Percentiles rank a stretch among this genome's conserved stretches.
phyloP scores from a whole-genome alignment of 2,888 invertebrate species.

The Drosophila suboccidentalis region DNA sequence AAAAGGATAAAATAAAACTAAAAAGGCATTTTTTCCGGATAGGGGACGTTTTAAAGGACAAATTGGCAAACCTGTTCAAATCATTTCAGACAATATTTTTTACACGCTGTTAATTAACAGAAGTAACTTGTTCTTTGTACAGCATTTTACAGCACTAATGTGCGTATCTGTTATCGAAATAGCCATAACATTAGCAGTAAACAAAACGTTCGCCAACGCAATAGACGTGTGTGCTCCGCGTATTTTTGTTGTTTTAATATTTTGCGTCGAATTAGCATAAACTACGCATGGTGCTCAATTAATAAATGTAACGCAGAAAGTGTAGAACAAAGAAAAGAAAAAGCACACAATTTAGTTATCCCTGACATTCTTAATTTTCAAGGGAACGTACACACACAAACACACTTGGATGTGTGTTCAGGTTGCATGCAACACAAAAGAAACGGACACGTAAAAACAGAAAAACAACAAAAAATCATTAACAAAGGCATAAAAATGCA shows the following conservation, averaged over 20 bases:
- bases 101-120: neutral
- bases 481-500: conserved; percentile 37
- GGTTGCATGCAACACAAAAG: conserved; percentile 28
- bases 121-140: neutral
- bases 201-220: conserved; percentile 48
- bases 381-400: conserved; percentile 4
- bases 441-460: conserved; percentile 26
- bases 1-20: too few relatives aligned
- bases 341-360: conserved; percentile 13
- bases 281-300: conserved; percentile 38
- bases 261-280: conserved; percentile 18
- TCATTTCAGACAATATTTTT: too few relatives aligned
- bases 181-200: conserved; percentile 41
- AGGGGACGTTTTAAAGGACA: too few relatives aligned
- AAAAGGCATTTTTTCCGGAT: too few relatives aligned
- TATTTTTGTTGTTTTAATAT: neutral
- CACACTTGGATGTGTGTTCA: conserved; percentile 6
- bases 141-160: conserved; percentile 20
- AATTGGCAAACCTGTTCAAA: too few relatives aligned
- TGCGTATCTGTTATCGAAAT: conserved; percentile 22
- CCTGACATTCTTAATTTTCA: conserved; percentile 14
- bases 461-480: conserved; percentile 33
- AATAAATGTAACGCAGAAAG: conserved; percentile 18
- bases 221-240: conserved; percentile 36
- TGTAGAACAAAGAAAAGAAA: conserved; percentile 20